phyloP scores from a whole-genome alignment of 2,888 invertebrate genomes.

The Gandaritis pyraliata region DNA sequence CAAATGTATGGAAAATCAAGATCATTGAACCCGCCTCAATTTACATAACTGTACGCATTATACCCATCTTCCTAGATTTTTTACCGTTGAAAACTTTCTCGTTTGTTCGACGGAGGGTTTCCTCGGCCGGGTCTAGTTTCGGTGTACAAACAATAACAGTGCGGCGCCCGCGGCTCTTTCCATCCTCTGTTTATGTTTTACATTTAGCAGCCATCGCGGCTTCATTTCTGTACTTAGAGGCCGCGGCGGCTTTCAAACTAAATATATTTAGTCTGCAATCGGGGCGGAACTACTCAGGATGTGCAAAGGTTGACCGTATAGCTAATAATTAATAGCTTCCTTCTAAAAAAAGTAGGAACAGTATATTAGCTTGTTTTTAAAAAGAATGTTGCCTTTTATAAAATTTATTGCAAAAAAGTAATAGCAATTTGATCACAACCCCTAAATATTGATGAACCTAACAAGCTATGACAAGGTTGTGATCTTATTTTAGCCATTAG shows the following conservation, averaged over 20 bases:
- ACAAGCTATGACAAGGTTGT: too few relatives aligned
- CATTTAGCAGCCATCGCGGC: slow-evolving; percentile 70
- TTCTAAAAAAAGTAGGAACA: too few relatives aligned
- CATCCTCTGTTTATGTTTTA: slow-evolving; percentile 74
- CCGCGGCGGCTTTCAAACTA: slow-evolving; percentile 28
- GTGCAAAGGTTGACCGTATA: neutral
- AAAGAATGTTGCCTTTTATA: too few relatives aligned
- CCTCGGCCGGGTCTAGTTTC: slow-evolving; percentile 65
- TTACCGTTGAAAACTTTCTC: slow-evolving; percentile 56
- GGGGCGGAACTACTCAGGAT: slow-evolving; percentile 12
- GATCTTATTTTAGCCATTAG: too few relatives aligned
- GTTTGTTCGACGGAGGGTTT: slow-evolving; percentile 48
- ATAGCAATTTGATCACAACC: too few relatives aligned
- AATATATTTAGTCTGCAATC: slow-evolving; percentile 42
- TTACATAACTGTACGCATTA: slow-evolving; percentile 3
- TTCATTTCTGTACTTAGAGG: slow-evolving; percentile 58
- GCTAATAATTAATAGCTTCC: too few relatives aligned
- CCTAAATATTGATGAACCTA: too few relatives aligned
- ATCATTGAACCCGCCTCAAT: neutral
- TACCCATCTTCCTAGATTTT: slow-evolving; percentile 35
- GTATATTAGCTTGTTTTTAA: too few relatives aligned
- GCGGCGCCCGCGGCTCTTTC: slow-evolving; percentile 63
- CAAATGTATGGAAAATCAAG: neutral
- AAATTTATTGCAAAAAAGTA: too few relatives aligned
- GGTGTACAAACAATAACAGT: slow-evolving; percentile 79